Evolutionary conservation across 2,113 vertebrate genomes (phyloP), one percentile per base, ranked within the genome.

Genomic region (Oncorhynchus mykiss): DNA sequence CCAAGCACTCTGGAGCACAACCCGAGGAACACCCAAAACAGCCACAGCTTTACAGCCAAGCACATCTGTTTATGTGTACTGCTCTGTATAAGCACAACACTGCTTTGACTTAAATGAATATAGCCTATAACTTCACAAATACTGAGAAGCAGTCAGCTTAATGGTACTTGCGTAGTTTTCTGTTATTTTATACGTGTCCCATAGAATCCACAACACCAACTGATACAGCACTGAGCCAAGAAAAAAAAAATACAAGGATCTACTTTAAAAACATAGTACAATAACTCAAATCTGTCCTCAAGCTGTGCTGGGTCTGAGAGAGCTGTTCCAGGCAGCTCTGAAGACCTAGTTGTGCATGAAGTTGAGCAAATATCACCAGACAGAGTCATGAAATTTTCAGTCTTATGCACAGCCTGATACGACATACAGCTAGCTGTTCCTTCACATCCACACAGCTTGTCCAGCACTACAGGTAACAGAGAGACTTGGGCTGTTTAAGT

Each of bases 1-100:
- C 31, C 31, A 34, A 34, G 31, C 31, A 34, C 31, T 34, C 31
- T 34, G 31, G 31, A 34, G 31, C 31, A 34, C 2, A 98, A 81
- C 62, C 93, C 93, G 25, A 48, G 78, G 22, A 27, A 24, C 5
- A 67, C 64, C 31, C 31, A 34, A 34, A 6, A 77, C 20, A 34
- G 18, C 18, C 70, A 49, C 45, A 31, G 60, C 31, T 34, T 48
- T 62, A 25, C 71, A 57, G 22, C 27, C 2, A 64, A 6, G 60
- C 60, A 64, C 39, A 9, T 39, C 39, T 0, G 8, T 39, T 39
- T 39, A 39, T 39, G 9, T 51, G 11, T 51, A 51, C 49, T 51
- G 14, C 49, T 51, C 49, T 51, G 49, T 51, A 51, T 16, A 60
- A 60, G 27, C 59, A 60, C 18, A 22, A 20, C 14, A 60, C 59